These are phyloP conservation scores for Tetragonula carbonaria DNA, from an alignment of 2,888 invertebrate genomes.

Conservation along the genomic window DNA sequence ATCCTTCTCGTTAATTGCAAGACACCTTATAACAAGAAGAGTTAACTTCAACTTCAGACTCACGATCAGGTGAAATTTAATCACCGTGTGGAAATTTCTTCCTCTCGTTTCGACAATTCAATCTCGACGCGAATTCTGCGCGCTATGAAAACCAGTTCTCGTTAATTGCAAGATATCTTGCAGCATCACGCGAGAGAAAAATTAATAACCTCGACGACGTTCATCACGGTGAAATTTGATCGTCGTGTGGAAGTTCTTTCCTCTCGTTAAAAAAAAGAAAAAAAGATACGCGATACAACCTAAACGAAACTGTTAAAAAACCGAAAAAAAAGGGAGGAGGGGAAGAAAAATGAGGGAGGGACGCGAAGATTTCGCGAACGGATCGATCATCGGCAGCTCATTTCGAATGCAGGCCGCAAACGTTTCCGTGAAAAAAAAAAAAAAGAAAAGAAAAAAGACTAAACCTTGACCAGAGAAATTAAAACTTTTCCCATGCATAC, in stretches of 20 bases:
- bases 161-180: neutral
- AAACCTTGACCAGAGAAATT: constrained; percentile 52
- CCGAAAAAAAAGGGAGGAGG: too few species aligned
- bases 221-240: neutral
- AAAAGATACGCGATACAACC: neutral
- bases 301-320: neutral
- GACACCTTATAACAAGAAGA: neutral
- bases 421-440: constrained; percentile 4
- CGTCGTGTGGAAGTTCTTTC: neutral
- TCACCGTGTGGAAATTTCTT: too few species aligned
- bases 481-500: constrained; percentile 62
- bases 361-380: constrained; percentile 26
- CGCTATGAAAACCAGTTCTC: neutral
- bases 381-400: constrained; percentile 58
- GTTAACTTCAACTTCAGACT: too few species aligned
- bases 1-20: neutral
- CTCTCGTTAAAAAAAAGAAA: neutral
- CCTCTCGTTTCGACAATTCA: too few species aligned
- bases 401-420: constrained; percentile 34
- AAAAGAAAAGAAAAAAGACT: too few species aligned
- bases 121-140: too few species aligned
- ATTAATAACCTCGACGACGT: neutral
- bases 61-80: too few species aligned
- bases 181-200: neutral
- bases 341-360: neutral